Percentiles rank a stretch among this genome's conserved stretches.
These are phyloP conservation scores for Drosophila bifasciata DNA, from an alignment of 1,140 invertebrate species.

Conservation along the genomic window DNA sequence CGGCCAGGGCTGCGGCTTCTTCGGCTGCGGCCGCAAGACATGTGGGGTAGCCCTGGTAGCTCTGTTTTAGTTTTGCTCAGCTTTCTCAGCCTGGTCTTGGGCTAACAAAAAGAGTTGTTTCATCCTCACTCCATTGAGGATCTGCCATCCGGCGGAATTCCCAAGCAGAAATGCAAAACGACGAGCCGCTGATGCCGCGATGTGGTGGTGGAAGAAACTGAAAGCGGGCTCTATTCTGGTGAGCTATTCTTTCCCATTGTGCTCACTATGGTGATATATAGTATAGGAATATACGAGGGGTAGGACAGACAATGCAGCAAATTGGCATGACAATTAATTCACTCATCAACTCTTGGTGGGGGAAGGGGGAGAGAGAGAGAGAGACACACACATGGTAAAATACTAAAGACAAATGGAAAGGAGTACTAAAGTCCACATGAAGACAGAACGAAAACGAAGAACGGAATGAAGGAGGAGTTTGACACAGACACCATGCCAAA, in stretches of 20 bases:
- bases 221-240: slow-evolving; percentile 1
- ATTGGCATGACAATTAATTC: slow-evolving; percentile 22
- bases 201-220: no score
- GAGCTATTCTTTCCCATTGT: slow-evolving; percentile 14
- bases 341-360: slow-evolving; percentile 6
- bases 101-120: no score
- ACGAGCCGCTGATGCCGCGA: no score
- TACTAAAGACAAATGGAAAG: slow-evolving; percentile 33
- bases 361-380: slow-evolving; percentile 13
- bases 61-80: no score
- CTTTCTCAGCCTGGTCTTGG: no score
- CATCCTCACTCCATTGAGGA: no score
- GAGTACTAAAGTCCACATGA: slow-evolving; percentile 36
- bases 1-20: no score
- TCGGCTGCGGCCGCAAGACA: no score
- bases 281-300: no score
- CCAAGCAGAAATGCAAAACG: slow-evolving; percentile 67
- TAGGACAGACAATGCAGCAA: no score
- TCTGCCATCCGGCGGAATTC: slow-evolving; percentile 54
- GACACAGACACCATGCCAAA: slow-evolving; percentile 27
- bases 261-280: slow-evolving; percentile 58
- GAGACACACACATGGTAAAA: neutral
- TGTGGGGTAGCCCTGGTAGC: no score
- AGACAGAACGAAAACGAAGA: slow-evolving; percentile 24
- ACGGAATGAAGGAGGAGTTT: slow-evolving; percentile 19